phyloP scores from a whole-genome alignment of 1,140 invertebrate genomes.

The Drosophila jambulina region DNA sequence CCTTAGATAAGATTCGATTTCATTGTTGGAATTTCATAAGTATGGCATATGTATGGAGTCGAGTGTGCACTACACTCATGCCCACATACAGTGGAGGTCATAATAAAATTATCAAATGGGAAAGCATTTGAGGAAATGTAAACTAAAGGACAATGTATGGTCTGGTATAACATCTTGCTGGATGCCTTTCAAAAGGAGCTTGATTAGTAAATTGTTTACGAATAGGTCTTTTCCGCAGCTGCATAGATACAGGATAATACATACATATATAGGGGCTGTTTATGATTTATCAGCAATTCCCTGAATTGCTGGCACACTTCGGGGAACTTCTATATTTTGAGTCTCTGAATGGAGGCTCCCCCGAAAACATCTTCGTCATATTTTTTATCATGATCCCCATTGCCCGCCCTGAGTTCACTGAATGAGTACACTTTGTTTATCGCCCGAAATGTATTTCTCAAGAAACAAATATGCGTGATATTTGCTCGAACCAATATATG shows the following conservation, averaged over 20 bases:
- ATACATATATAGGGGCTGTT: constrained; percentile 19
- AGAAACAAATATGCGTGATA: constrained; percentile 50
- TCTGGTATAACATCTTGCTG: background rate
- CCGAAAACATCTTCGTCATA: constrained; percentile 34
- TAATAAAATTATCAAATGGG: background rate
- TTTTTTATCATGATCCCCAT: constrained; percentile 42
- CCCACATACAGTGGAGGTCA: constrained; percentile 1
- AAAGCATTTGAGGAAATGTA: background rate
- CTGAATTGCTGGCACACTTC: constrained; percentile 47
- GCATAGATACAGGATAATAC: background rate
- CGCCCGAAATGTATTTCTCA: constrained; percentile 27
- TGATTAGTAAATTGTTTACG: background rate
- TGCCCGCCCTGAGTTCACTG: constrained; percentile 3
- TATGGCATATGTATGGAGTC: constrained; percentile 2
- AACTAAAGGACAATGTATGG: background rate
- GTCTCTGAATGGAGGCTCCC: background rate
- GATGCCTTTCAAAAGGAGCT: no score
- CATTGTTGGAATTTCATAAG: constrained; percentile 23
- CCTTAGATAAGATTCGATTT: constrained; percentile 60
- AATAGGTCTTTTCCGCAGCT: background rate
- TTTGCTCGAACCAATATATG: constrained; percentile 20
- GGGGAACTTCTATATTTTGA: constrained; percentile 39
- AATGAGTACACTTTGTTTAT: constrained; percentile 30
- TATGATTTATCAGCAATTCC: constrained; percentile 55
- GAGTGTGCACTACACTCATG: constrained; percentile 4